Percentiles rank a stretch among this genome's conserved stretches.
Conservation (phyloP, 2,797 vertebrate species). For the Nasua narica region DNA sequence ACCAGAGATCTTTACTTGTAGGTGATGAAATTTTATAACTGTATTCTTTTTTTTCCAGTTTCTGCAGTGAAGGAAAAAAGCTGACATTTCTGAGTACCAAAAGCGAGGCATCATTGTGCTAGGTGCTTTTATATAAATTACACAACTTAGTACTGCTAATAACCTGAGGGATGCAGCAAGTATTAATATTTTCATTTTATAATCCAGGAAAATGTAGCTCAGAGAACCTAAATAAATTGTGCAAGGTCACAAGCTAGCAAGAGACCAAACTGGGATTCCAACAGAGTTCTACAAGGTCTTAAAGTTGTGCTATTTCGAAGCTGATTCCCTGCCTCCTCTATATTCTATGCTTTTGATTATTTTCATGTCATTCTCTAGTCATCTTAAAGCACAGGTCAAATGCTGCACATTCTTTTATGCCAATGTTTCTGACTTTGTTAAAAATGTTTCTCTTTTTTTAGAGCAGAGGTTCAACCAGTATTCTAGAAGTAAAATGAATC, state of each 20-base stretch:
- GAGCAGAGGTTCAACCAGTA: slow-evolving; percentile 21
- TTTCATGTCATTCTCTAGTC: slow-evolving; percentile 34
- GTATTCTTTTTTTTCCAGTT: not conserved
- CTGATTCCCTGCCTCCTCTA: not conserved
- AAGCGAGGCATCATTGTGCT: not conserved
- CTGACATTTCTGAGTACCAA: slow-evolving; percentile 20
- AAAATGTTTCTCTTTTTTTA: slow-evolving; percentile 36
- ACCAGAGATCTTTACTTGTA: slow-evolving; percentile 5
- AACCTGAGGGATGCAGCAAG: not conserved
- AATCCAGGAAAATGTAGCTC: slow-evolving; percentile 15
- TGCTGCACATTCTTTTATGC: slow-evolving; percentile 41
- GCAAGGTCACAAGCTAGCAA: slow-evolving; percentile 41
- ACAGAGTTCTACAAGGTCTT: not conserved
- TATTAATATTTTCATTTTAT: slow-evolving; percentile 46
- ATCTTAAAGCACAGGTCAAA: slow-evolving; percentile 47
- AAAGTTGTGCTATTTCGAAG: slow-evolving; percentile 25
- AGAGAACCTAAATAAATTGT: slow-evolving; percentile 30
- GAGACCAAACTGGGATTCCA: not conserved
- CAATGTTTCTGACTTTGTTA: slow-evolving; percentile 44
- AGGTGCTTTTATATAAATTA: not conserved
- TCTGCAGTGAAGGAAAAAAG: not conserved
- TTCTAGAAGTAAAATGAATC: slow-evolving; percentile 38
- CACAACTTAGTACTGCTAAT: not conserved
- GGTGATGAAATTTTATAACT: not conserved
- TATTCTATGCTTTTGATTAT: slow-evolving; percentile 37